Conservation (phyloP, 2,113 vertebrate genomes). For the Halcyon malimbica region DNA sequence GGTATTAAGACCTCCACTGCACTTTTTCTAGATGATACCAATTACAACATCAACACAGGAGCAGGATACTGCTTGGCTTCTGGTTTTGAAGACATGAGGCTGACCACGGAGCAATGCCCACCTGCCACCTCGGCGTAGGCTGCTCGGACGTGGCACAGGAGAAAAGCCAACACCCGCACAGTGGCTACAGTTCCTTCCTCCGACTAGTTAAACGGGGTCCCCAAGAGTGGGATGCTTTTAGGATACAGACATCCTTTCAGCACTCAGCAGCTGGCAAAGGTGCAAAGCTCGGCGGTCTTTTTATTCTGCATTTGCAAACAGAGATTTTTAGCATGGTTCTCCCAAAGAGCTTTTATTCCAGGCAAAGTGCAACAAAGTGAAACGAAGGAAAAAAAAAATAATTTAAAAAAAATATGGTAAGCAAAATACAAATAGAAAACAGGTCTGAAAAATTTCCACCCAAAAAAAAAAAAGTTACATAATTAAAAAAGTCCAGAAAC, state of each 20-base stretch:
- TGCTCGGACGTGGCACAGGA: background rate
- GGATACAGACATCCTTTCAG: background rate
- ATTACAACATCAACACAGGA: background rate
- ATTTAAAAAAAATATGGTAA: background rate
- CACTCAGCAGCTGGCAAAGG: background rate
- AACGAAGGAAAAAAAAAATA: background rate
- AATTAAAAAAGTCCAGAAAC: background rate
- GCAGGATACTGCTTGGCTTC: background rate
- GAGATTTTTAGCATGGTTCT: background rate
- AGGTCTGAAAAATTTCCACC: background rate
- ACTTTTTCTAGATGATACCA: background rate
- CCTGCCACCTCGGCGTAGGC: background rate
- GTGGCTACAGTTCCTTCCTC: fast-evolving
- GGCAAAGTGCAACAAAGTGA: background rate
- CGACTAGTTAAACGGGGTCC: background rate
- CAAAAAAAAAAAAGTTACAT: background rate
- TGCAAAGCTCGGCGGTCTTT: background rate
- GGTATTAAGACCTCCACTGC: background rate
- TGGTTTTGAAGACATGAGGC: background rate
- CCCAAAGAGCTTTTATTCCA: background rate
- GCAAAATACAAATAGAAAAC: background rate
- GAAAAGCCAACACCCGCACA: fast-evolving
- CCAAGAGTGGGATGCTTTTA: background rate
- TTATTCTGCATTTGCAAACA: background rate
- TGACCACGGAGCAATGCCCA: fast-evolving